These are phyloP conservation scores for Manacus vitellinus DNA, from an alignment of 2,113 vertebrate genomes.

Conservation along the genomic window DNA sequence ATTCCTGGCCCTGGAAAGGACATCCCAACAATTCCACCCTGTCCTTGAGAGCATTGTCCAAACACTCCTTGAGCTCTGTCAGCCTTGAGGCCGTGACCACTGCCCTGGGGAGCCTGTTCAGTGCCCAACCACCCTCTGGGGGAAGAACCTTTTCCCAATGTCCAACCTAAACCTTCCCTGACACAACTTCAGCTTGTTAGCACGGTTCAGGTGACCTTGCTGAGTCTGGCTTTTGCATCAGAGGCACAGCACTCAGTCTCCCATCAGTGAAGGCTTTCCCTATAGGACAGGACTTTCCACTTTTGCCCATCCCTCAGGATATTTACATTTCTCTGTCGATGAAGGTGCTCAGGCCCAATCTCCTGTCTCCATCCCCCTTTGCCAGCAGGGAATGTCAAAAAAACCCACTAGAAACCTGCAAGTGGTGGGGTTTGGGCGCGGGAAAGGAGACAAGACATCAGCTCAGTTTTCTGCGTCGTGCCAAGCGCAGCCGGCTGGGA, in stretches of 20 bases:
- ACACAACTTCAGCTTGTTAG: background rate
- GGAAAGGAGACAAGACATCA: accelerated
- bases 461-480: accelerated
- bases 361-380: background rate
- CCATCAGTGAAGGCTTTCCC: background rate
- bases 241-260: background rate
- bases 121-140: background rate
- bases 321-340: accelerated
- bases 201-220: background rate
- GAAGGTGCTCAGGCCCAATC: background rate
- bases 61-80: background rate
- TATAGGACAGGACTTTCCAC: background rate
- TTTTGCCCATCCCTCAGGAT: background rate
- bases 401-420: background rate
- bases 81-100: background rate
- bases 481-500: background rate
- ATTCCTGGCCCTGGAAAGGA: accelerated
- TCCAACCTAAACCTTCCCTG: accelerated
- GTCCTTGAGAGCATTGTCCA: accelerated
- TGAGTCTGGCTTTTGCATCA: background rate
- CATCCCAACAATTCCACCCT: background rate
- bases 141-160: background rate
- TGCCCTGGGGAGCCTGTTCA: background rate
- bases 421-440: background rate
- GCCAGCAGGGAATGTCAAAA: background rate